Evolutionary conservation across 2,113 vertebrate genomes (phyloP), one percentile per base, ranked within the genome.

Genomic region (Xiphias gladius): DNA sequence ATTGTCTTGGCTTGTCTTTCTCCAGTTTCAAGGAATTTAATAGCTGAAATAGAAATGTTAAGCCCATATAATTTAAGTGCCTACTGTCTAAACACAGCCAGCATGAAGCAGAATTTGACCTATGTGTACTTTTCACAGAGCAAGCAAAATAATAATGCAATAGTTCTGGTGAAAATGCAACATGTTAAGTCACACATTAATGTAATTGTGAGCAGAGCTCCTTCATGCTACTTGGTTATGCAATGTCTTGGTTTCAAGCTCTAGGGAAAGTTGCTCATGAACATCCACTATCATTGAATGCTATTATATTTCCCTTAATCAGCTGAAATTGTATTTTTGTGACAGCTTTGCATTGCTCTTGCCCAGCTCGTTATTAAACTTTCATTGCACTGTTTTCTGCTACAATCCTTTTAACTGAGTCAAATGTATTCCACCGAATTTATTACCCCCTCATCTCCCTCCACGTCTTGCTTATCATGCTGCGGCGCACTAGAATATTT

Each of bases 341-440:
- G 72, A 81, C 84, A 73, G 59, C 82, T 85, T 73, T 65, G 37
- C 79, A 80, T 54, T 58, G 30, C 66, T 81, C 64, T 64, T 64
- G 66, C 69, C 58, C 35, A 13, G 48, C 35, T 80, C 43, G 83
- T 89, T 83, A 83, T 91, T 82, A 90, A 89, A 84, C 77, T 84
- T 88, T 80, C 79, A 86, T 69, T 87, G 61, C 81, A 65, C 59
- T 87, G 80, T 82, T 90, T 87, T 71, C 64, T 67, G 50, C 63
- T 61, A 11, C 66, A 69, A 22, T 70, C 72, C 52, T 77, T 88
- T 88, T 82, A 82, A 83, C 73, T 41, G 22, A 68, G 86, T 85
- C 52, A 80, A 84, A 90, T 85, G 55, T 82, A 81, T 92, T 81
- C 65, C 16, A 9, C 46, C 80, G 63, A 80, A 91, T 93, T 32